Base-by-base conservation (phyloP, 2,797 vertebrate genomes). In the Chrysocyon brachyurus region DNA sequence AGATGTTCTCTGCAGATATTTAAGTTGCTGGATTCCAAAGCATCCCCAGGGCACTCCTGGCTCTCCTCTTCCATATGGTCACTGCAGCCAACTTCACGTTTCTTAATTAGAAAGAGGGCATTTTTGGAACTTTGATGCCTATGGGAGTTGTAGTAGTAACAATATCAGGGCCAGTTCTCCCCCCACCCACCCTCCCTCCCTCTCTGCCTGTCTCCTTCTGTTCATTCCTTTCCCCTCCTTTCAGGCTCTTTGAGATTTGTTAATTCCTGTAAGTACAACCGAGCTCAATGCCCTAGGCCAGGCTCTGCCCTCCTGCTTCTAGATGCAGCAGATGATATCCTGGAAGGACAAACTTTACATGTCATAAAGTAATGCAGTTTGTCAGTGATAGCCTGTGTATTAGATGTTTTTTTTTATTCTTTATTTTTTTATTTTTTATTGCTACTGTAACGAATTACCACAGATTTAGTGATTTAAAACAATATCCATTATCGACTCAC, bases 21-120 rank as follows among this genome's bases (percentile, higher is more conserved):
- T 16, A 91, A 95, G 24, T 54, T 77, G 6, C 81, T 95, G 96
- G 79, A 63, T 97, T 97, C 94, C 63, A 90, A 54, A 96, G 9
- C 6, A 54, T 75, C 97, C 49, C 72, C 9, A 31, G 28, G 88
- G 66, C n/a, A 2, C 82, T 46, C 8, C 46, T 87, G 66, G 85
- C 14, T 24, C 68, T 86, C 16, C 46, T 91, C 93, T 56, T 72
- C 90, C 36, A 68, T 89, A 40, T 79, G 90, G 94, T 73, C 40
- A 10, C 66, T 68, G 12, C n/a, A 31, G 66, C 88, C 94, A 93
- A 77, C 95, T 95, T 70, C 9, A 1, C 36, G 0, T 72, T 97
- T 97, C 95, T 96, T 93, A 97, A 97, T 95, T 73, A 6, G 11
- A 56, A 52, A 5, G 1, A 64, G 21, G 68, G 1, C 12, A 46